Conservation (phyloP, 1,140 invertebrate species). For the Wasmannia auropunctata region DNA sequence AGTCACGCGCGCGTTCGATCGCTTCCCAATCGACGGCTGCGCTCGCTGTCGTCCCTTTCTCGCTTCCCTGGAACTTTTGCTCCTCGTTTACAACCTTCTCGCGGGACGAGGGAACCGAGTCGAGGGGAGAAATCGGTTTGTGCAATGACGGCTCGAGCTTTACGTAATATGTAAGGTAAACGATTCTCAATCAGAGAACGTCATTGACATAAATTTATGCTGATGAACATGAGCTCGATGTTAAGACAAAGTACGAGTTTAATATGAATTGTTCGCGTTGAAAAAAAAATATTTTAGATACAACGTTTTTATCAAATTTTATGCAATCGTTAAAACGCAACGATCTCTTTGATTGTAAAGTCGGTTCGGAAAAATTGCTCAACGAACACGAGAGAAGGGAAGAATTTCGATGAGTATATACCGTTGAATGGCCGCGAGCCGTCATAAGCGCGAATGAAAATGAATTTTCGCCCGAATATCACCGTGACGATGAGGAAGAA, state of each 20-base stretch:
- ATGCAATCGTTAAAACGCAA: neutral
- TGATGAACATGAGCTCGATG: neutral
- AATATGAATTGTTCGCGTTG: neutral
- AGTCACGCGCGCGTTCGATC: conserved; percentile 62
- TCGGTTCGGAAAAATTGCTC: neutral
- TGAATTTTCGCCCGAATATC: conserved; percentile 32
- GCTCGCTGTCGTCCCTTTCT: neutral
- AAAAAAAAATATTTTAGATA: neutral
- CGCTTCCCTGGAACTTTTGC: neutral
- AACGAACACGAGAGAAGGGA: neutral
- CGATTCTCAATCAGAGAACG: conserved; percentile 71
- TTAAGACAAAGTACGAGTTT: conserved; percentile 2
- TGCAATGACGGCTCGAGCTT: conserved; percentile 6
- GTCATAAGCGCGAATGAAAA: neutral
- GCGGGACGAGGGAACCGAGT: neutral
- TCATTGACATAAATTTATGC: conserved; percentile 76
- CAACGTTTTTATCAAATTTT: neutral
- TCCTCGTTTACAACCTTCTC: neutral
- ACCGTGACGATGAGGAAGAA: conserved; percentile 59
- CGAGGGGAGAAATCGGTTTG: neutral
- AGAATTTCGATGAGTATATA: neutral
- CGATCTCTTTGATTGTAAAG: neutral
- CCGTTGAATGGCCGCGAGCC: neutral
- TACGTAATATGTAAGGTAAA: conserved; percentile 47
- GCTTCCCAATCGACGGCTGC: conserved; percentile 43